Evolutionary conservation across 2,888 invertebrate genomes (phyloP).

Genomic region (Lydus trimaculatus): DNA sequence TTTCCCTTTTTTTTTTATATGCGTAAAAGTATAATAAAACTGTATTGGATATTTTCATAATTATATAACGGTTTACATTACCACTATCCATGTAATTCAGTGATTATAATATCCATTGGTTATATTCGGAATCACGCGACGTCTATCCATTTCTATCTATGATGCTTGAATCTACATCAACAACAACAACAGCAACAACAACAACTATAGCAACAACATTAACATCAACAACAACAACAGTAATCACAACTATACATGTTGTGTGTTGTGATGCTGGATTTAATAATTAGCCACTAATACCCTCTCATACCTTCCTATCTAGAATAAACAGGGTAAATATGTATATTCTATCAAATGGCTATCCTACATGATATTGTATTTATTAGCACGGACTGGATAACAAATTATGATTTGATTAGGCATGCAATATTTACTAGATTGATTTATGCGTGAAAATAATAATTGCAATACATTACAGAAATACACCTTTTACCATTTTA

Average conservation of each 20-base stretch:
- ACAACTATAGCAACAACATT: not conserved
- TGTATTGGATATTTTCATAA: not conserved
- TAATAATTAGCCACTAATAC: not conserved
- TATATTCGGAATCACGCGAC: not conserved
- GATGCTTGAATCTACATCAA: too few species aligned
- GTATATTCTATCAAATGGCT: too few species aligned
- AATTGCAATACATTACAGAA: too few species aligned
- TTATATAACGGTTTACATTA: not conserved
- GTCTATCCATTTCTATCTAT: too few species aligned
- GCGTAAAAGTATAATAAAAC: too few species aligned
- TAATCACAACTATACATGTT: not conserved
- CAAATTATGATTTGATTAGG: not conserved
- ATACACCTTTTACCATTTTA: too few species aligned
- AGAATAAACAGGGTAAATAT: not conserved
- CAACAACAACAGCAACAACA: not conserved
- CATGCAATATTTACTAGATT: not conserved
- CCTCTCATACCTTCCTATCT: not conserved
- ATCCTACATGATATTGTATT: not conserved
- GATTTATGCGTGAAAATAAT: not conserved
- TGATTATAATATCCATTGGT: not conserved
- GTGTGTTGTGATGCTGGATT: not conserved
- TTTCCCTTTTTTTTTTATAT: too few species aligned
- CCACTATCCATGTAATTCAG: not conserved
- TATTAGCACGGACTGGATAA: not conserved
- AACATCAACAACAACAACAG: not conserved